Base-by-base conservation (phyloP, 2,113 vertebrate genomes). In the Phyllostomus hastatus region DNA sequence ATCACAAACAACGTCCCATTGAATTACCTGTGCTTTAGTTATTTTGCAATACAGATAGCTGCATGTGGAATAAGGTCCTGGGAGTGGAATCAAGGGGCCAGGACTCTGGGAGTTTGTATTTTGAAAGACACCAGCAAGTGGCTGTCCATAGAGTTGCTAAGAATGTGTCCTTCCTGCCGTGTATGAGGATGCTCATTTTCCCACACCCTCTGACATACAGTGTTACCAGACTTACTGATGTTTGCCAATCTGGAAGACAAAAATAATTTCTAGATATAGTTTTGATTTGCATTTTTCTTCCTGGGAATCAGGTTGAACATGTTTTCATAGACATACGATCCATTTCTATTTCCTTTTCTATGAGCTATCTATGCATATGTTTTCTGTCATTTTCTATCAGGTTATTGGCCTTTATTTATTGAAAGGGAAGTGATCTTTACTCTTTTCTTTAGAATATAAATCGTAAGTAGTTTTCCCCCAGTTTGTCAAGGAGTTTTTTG, bases 201-300 rank as follows among this genome's bases (percentile, higher is more conserved):
- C 52, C 72, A 26, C 24, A 26, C 48, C 70, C 24, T 82, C 59
- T 15, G 4, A 28, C 6, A 1, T 1, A 57, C 26, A 16, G 26
- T 43, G 76, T 46, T n/a, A 17, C 11, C 48, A 88, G 38, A 38
- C 54, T 28, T 41, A 35, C 66, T 79, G 48, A 66, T 28, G 28
- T 28, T 75, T 88, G 24, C 66, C 59, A 78, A 9, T 81, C 59
- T 52, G 66, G 70, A 78, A 67, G 81, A 54, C 9, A 31, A 72
- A 70, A 81, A 8, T 35, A n/a, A 35, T 41, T 64, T 88, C 86
- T 88, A 31, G 3, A n/a, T 67, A 6, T 35, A 46, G 10, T 50
- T 94, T 96, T 48, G 48, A 88, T 48, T 79, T 90, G 75, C 52
- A 46, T 72, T 57, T 91, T 89, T 76, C 41, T 61, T 76, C 35